A percentile compares a stretch with the other conserved stretches of the same genome.
These are phyloP conservation scores for Potorous gilbertii DNA, from an alignment of 2,797 vertebrate genomes.

Conservation along the genomic window DNA sequence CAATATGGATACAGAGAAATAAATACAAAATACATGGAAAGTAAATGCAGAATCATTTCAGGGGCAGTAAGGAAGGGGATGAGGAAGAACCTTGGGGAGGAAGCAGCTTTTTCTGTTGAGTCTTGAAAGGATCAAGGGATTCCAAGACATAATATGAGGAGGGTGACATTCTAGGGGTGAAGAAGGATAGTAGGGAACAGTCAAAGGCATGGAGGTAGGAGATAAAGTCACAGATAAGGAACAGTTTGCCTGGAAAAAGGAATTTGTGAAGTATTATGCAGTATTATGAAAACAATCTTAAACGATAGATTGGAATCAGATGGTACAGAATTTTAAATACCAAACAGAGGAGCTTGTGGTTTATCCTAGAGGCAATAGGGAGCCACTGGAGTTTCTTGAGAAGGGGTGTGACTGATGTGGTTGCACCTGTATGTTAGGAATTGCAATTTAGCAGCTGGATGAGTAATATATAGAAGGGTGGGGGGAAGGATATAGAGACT, in stretches of 20 bases:
- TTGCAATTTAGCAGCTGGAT: neutral
- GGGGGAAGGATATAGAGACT: neutral
- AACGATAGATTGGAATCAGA: neutral
- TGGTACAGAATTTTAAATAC: neutral
- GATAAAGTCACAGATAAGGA: neutral
- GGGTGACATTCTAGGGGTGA: neutral
- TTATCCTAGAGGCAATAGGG: neutral
- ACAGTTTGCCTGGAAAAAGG: neutral
- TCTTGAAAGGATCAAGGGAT: neutral
- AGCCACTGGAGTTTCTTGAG: neutral
- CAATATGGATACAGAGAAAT: neutral
- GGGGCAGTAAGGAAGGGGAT: neutral
- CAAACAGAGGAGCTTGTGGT: neutral
- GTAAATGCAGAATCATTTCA: neutral
- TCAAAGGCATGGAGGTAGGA: neutral
- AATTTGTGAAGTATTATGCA: neutral
- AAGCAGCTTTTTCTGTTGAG: neutral
- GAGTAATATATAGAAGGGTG: neutral
- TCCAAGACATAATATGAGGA: neutral
- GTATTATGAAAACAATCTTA: neutral
- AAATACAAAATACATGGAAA: neutral
- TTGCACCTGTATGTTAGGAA: neutral
- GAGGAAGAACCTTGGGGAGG: neutral
- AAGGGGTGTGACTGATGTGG: neutral
- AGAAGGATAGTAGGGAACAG: neutral